phyloP scores from a whole-genome alignment of 1,140 invertebrate genomes.

The Mamestra configurata region DNA sequence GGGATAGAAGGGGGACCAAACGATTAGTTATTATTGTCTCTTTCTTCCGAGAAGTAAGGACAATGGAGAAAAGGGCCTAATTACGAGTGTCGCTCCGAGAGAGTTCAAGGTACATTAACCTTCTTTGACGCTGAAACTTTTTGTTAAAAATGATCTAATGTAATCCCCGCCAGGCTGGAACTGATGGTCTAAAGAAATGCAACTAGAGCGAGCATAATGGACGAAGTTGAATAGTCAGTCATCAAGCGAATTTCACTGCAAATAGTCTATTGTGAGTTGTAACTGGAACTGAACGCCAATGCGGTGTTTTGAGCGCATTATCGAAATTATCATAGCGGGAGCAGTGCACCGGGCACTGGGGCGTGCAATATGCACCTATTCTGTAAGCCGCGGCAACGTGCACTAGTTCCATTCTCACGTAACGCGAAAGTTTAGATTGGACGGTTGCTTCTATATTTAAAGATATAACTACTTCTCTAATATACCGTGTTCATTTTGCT shows the following conservation, averaged over 20 bases:
- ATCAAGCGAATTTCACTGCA: conserved; percentile 51
- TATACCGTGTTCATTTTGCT: background rate
- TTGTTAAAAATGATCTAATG: conserved; percentile 30
- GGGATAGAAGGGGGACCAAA: conserved; percentile 60
- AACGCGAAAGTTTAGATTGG: conserved; percentile 34
- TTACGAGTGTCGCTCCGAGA: conserved; percentile 62
- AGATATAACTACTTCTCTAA: background rate
- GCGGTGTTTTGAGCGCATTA: conserved; percentile 59
- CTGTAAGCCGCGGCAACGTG: background rate
- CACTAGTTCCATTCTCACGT: conserved; percentile 31
- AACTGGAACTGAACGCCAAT: conserved; percentile 56
- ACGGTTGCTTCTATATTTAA: background rate
- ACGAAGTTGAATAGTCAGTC: conserved; percentile 10
- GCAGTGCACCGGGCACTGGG: conserved; percentile 54
- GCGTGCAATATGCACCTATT: conserved; percentile 45
- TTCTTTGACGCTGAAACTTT: conserved; percentile 44
- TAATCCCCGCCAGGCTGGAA: background rate
- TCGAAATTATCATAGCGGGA: conserved; percentile 64
- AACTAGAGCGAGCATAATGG: conserved; percentile 21
- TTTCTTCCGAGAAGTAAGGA: conserved; percentile 70
- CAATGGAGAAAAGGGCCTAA: conserved; percentile 72
- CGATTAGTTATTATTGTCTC: conserved; percentile 76
- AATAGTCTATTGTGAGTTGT: conserved; percentile 56
- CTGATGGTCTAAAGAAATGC: conserved; percentile 10
- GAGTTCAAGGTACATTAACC: conserved; percentile 69